Evolutionary conservation across 2,888 invertebrate genomes (phyloP), one percentile per base, ranked within the genome.

Genomic region (Dryadula phaetusa): DNA sequence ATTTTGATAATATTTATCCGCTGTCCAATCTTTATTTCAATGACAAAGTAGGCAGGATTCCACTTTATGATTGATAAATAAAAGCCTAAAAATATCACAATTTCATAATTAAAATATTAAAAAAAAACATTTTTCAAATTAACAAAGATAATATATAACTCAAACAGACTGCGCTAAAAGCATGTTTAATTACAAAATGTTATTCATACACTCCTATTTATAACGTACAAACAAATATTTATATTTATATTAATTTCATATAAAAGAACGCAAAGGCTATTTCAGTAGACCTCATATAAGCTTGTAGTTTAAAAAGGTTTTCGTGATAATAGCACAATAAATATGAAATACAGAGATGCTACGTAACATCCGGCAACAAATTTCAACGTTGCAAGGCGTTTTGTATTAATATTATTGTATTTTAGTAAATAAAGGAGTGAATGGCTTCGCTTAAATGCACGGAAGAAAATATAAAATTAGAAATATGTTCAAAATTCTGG

Each of bases 241-340:
- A 32, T 52, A 52, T 52, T 56, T 34, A 54, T 54, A 40, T 56
- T 56, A 40, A 56, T 56, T 22, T 56, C 5, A 40, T 56, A 22
- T 40, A 20, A 40, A 40, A 25, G 16, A 40, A 54, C 16, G 56
- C 1, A 25, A 40, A 56, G 40, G 40, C 40, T 40, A 40, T 56
- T 56, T 56, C 56, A 40, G 34, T 56, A 22, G 54, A 56, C 53
- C 66, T 62, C 69, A 71, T 66, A 67, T 64, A 67, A 66, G 69
- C 49, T 54, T 64, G 67, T 71, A 72, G 67, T 69, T 72, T 71
- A 69, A 71, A n/a, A 72, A 72, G 71, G 67, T 71, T 67, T 72
- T 64, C 72, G 71, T 72, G 71, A 72, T 72, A 72, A 72, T 71
- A 52, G 71, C 69, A 58, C 70, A 71, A 71, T 72, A 72, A 72